Evolutionary conservation across 2,797 vertebrate species (phyloP).

Genomic region (Fringilla coelebs): DNA sequence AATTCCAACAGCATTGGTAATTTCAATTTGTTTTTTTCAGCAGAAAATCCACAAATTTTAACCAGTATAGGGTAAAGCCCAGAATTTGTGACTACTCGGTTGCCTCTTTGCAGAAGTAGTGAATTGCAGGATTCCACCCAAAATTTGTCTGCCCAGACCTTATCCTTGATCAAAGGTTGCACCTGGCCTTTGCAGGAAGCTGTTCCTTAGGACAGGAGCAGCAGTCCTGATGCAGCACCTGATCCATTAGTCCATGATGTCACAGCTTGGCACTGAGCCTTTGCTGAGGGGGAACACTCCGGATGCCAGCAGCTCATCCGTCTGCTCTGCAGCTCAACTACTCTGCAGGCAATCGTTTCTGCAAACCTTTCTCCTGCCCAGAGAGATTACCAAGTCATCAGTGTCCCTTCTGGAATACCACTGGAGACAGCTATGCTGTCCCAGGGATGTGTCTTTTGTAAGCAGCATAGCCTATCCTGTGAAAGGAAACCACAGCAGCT

Average conservation of each 20-base stretch:
- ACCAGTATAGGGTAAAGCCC: background rate
- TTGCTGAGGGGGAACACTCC: background rate
- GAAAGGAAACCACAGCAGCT: background rate
- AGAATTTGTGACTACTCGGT: background rate
- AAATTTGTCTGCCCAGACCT: background rate
- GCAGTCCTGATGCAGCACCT: background rate
- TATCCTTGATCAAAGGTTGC: background rate
- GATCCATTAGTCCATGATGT: background rate
- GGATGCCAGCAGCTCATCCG: background rate
- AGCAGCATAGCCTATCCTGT: rapidly evolving
- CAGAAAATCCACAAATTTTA: background rate
- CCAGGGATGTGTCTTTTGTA: rapidly evolving
- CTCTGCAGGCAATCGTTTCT: rapidly evolving
- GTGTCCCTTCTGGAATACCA: background rate
- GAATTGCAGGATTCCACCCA: background rate
- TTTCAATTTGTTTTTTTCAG: background rate
- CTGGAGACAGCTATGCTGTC: background rate
- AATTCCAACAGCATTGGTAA: background rate
- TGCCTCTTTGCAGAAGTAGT: background rate
- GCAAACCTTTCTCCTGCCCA: background rate
- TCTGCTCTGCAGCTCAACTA: background rate
- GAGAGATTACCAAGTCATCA: background rate
- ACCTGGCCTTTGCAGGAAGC: background rate
- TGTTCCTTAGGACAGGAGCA: background rate
- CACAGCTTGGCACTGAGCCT: background rate